These are phyloP conservation scores for Rhincodon typus DNA, from an alignment of 2,797 vertebrate genomes.

Conservation along the genomic window DNA sequence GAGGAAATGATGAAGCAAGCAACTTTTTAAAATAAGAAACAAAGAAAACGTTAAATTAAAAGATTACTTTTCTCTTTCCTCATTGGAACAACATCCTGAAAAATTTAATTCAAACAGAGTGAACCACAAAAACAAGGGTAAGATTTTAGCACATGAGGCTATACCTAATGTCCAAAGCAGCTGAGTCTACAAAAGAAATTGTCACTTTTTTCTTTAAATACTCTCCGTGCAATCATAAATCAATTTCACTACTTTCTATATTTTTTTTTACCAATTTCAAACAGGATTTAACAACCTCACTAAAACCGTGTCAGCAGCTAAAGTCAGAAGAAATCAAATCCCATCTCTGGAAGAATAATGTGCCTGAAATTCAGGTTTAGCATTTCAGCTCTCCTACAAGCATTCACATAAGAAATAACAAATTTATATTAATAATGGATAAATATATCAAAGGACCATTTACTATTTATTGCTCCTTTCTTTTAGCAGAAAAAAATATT, in stretches of 20 bases:
- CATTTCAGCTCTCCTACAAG: background rate
- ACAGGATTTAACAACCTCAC: background rate
- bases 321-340: background rate
- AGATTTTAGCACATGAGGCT: background rate
- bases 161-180: background rate
- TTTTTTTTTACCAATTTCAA: background rate
- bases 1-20: background rate
- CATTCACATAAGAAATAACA: conserved; percentile 19
- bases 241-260: background rate
- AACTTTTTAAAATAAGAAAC: background rate
- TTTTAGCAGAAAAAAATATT: background rate
- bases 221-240: background rate
- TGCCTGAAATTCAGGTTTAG: background rate
- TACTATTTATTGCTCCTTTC: background rate
- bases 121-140: background rate
- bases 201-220: background rate
- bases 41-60: too few relatives aligned
- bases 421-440: background rate
- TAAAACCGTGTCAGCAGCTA: background rate
- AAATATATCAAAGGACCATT: background rate
- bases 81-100: background rate
- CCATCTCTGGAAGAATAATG: background rate
- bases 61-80: background rate
- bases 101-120: background rate
- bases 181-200: background rate